These are phyloP conservation scores for Athripsodes cinereus DNA, from an alignment of 2,888 invertebrate species.

Conservation along the genomic window DNA sequence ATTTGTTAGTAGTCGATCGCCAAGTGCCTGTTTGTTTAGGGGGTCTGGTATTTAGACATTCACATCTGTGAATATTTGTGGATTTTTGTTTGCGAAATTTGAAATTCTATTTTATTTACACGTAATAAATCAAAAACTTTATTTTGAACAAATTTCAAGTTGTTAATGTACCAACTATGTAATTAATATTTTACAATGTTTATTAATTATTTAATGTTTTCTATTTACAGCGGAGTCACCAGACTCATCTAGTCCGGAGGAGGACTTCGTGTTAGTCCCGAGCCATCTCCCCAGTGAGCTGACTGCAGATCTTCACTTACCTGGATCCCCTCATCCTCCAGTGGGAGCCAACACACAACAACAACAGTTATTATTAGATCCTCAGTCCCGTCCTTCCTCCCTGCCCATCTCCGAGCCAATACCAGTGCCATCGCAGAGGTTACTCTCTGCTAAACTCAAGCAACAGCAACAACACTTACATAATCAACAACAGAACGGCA, in stretches of 20 bases:
- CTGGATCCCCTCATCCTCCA: slow-evolving; percentile 10
- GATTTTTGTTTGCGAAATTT: no score
- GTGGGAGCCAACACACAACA: slow-evolving; percentile 8
- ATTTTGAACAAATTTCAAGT: no score
- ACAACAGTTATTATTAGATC: background rate
- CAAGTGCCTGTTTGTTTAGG: no score
- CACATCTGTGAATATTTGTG: no score
- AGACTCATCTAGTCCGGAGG: slow-evolving; percentile 62
- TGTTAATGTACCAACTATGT: no score
- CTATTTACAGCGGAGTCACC: slow-evolving; percentile 40
- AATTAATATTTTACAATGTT: background rate
- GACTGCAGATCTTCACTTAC: slow-evolving; percentile 7
- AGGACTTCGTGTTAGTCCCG: slow-evolving; percentile 80
- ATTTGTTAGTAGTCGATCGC: no score
- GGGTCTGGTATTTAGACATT: no score
- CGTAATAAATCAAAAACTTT: no score
- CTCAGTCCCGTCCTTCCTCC: slow-evolving; percentile 56
- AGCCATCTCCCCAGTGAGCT: slow-evolving; percentile 31
- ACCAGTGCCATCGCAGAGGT: slow-evolving; percentile 62
- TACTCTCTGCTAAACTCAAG: slow-evolving; percentile 15
- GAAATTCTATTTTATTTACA: no score
- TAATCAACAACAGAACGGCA: slow-evolving; percentile 15
- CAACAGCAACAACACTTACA: slow-evolving; percentile 1
- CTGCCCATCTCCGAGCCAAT: slow-evolving; percentile 70
- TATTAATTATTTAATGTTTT: background rate